Evolutionary conservation across 2,888 invertebrate genomes (phyloP).

Genomic region (Therioaphis trifolii): DNA sequence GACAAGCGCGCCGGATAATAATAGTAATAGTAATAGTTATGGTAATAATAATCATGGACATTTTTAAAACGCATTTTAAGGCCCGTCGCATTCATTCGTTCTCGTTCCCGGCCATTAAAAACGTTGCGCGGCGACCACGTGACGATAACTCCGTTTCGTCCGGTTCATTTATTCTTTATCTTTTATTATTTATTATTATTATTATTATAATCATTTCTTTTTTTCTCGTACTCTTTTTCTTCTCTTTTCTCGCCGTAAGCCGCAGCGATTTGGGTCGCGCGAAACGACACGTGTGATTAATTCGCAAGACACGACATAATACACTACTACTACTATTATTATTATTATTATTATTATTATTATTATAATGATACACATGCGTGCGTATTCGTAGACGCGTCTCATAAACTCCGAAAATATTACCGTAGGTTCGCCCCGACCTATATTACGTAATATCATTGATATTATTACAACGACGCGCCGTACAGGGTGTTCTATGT

Average conservation of each 20-base stretch:
- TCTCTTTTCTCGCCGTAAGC: background rate
- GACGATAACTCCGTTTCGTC: background rate
- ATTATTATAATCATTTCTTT: no score
- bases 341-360: no score
- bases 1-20: no score
- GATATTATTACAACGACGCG: no score
- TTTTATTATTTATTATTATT: background rate
- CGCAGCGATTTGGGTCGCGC: background rate
- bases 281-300: background rate
- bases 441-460: background rate
- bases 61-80: background rate
- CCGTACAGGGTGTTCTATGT: no score
- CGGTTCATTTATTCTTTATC: slow-evolving; percentile 30
- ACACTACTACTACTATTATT: no score
- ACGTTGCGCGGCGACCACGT: background rate
- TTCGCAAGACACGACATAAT: slow-evolving; percentile 35
- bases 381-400: background rate
- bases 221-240: background rate
- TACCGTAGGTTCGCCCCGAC: background rate
- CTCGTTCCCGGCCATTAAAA: slow-evolving; percentile 22
- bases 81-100: no score
- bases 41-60: background rate
- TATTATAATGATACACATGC: no score
- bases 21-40: slow-evolving; percentile 8
- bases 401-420: slow-evolving; percentile 9